Conservation (phyloP, 2,113 vertebrate species). For the Gallinago undulata region DNA sequence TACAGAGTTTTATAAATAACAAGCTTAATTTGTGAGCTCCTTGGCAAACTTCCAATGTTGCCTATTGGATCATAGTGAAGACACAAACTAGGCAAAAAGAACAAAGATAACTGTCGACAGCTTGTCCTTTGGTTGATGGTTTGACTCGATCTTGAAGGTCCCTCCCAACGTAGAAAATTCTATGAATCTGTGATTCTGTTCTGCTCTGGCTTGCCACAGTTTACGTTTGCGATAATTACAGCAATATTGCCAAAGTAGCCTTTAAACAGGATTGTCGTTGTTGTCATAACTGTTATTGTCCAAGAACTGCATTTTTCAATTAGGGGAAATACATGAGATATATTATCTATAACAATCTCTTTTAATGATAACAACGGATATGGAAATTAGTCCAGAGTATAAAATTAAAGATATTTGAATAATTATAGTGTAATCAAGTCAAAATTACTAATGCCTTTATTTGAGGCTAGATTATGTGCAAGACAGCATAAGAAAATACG, state of each 20-base stretch:
- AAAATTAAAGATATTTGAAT: slow-evolving; percentile 80
- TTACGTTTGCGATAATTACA: slow-evolving; percentile 33
- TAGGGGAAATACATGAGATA: slow-evolving; percentile 61
- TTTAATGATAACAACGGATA: slow-evolving; percentile 69
- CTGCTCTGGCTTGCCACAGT: not conserved
- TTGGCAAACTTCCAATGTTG: not conserved
- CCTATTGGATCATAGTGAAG: not conserved
- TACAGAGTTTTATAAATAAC: not conserved
- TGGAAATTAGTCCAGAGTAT: slow-evolving; percentile 70
- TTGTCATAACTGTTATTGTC: slow-evolving; percentile 57
- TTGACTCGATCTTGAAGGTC: no score
- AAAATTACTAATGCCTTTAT: slow-evolving; percentile 77
- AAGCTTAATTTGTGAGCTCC: not conserved
- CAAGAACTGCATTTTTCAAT: slow-evolving; percentile 69
- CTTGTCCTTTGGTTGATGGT: not conserved
- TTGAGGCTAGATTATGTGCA: slow-evolving; percentile 65
- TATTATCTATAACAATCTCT: slow-evolving; percentile 70
- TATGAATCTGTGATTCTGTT: not conserved
- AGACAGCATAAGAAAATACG: slow-evolving; percentile 64
- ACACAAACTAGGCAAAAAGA: not conserved
- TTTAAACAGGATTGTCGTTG: slow-evolving; percentile 48
- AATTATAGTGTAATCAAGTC: slow-evolving; percentile 79
- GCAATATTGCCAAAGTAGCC: not conserved
- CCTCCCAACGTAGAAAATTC: no score
- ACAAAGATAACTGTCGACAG: not conserved